Evolutionary conservation across 2,113 vertebrate species (phyloP).

Genomic region (Coreoperca whiteheadi): DNA sequence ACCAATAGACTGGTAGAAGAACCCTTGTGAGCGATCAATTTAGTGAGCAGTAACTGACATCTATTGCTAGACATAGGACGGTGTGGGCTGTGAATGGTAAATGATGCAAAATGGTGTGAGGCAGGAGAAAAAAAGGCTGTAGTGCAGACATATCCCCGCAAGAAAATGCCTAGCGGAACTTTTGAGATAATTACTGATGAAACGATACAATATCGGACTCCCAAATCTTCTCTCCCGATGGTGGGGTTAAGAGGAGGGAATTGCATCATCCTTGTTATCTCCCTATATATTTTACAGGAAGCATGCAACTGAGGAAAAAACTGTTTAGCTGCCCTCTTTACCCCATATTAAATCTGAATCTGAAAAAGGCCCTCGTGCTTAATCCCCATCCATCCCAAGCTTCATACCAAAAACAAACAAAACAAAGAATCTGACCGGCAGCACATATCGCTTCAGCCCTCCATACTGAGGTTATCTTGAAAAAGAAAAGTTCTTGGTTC

Average conservation of each 20-base stretch:
- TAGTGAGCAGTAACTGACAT: slow-evolving; percentile 37
- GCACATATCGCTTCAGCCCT: slow-evolving; percentile 70
- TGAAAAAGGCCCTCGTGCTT: slow-evolving; percentile 37
- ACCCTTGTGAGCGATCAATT: slow-evolving; percentile 37
- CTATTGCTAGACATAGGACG: background rate
- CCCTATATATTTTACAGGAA: slow-evolving; percentile 65
- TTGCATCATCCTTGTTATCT: slow-evolving; percentile 54
- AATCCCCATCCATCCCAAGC: slow-evolving; percentile 45
- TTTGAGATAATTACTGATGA: slow-evolving; percentile 49
- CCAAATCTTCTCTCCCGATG: slow-evolving; percentile 23
- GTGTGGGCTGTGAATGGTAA: background rate
- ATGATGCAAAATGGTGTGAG: slow-evolving; percentile 38
- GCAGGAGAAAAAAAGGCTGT: background rate
- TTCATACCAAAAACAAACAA: slow-evolving; percentile 60
- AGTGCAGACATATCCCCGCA: slow-evolving; percentile 20
- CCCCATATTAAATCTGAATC: slow-evolving; percentile 49
- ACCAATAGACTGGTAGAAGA: slow-evolving; percentile 38
- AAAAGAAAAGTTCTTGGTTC: slow-evolving; percentile 75
- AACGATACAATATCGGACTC: slow-evolving; percentile 26
- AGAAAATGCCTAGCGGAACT: background rate
- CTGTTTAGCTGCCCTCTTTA: slow-evolving; percentile 71
- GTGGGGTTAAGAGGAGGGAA: slow-evolving; percentile 8
- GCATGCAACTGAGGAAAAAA: slow-evolving; percentile 58
- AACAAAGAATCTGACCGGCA: slow-evolving; percentile 76
- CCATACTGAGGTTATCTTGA: slow-evolving; percentile 67